These are phyloP conservation scores for Engraulis encrasicolus DNA, from an alignment of 2,113 vertebrate species.

Conservation along the genomic window DNA sequence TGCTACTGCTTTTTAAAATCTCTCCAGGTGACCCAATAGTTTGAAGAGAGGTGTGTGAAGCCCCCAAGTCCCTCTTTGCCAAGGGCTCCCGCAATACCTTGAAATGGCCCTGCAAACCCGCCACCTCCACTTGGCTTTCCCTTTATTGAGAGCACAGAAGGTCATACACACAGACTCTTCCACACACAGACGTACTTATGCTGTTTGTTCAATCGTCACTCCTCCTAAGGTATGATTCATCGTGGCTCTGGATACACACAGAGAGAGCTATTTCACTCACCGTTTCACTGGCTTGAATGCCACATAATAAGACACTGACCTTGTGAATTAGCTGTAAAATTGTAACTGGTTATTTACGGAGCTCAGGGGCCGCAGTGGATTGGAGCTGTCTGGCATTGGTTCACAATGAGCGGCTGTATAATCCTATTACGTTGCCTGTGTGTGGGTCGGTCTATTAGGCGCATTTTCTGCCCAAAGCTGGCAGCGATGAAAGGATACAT, in stretches of 20 bases:
- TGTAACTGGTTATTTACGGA: not conserved
- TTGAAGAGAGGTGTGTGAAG: no score
- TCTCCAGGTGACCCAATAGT: no score
- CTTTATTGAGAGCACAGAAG: not conserved
- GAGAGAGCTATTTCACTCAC: not conserved
- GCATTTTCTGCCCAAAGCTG: not conserved
- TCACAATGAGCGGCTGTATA: not conserved
- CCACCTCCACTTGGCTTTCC: not conserved
- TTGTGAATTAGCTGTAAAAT: not conserved
- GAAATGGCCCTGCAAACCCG: no score
- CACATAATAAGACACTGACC: not conserved
- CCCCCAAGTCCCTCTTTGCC: no score
- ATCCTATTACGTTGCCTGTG: not conserved
- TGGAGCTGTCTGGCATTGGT: not conserved
- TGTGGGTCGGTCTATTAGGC: not conserved
- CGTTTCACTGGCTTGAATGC: not conserved
- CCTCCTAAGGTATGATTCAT: not conserved
- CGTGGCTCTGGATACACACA: not conserved
- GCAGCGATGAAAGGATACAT: not conserved
- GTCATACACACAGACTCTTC: not conserved
- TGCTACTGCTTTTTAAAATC: no score
- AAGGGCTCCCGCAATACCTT: no score
- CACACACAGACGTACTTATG: not conserved
- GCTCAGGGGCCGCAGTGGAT: not conserved
- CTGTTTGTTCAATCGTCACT: not conserved